These are phyloP conservation scores for Listrodromus nycthemerus DNA, from an alignment of 2,888 invertebrate species.

Conservation along the genomic window DNA sequence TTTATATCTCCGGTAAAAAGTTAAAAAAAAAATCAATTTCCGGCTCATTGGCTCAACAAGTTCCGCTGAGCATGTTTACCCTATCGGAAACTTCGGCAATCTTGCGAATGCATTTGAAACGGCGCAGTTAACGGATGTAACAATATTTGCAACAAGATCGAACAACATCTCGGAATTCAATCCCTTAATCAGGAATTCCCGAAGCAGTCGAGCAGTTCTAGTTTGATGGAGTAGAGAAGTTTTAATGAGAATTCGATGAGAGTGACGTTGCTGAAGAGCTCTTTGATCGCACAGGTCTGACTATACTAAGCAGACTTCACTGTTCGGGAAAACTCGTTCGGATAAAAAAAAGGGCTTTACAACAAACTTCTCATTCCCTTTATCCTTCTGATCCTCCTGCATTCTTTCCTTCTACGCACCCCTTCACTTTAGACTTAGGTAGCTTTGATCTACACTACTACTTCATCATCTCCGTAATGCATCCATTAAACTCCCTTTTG, in stretches of 20 bases:
- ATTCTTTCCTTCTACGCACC: neutral
- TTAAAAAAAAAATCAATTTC: neutral
- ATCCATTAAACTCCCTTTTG: neutral
- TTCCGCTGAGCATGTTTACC: neutral
- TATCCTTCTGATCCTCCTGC: neutral
- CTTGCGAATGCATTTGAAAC: neutral
- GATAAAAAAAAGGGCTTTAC: neutral
- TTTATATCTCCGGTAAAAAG: neutral
- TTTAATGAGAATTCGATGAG: neutral
- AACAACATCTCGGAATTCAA: neutral
- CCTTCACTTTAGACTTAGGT: neutral
- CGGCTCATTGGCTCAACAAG: neutral
- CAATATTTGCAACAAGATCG: neutral
- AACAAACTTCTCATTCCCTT: neutral
- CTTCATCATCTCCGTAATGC: neutral
- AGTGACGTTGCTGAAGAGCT: neutral
- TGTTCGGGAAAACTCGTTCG: neutral
- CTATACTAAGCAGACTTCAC: neutral
- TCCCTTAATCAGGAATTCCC: neutral
- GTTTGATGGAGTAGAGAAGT: neutral
- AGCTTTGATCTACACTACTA: neutral
- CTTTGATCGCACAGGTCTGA: neutral
- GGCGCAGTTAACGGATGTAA: neutral
- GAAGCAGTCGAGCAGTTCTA: neutral
- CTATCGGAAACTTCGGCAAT: neutral